Percentiles rank a stretch among this genome's conserved stretches.
Evolutionary conservation across 2,888 invertebrate species (phyloP).

Genomic region (Philhelius pedissequus): DNA sequence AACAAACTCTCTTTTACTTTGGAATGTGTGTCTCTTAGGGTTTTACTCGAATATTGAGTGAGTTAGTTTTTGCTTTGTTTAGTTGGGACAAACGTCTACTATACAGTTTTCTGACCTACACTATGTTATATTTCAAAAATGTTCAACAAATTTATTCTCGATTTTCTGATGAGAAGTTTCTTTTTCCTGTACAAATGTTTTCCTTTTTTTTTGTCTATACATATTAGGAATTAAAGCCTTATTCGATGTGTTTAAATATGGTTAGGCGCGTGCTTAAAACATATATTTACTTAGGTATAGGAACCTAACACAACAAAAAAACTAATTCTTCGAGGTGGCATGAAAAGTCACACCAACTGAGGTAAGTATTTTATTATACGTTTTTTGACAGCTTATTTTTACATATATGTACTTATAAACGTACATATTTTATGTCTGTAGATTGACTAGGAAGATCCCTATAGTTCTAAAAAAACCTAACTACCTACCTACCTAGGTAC

Average conservation of each 20-base stretch:
- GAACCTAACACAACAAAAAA: not conserved
- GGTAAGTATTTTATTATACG: not conserved
- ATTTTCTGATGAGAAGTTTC: constrained; percentile 30
- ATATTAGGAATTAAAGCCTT: not conserved
- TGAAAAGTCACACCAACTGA: not conserved
- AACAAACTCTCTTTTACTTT: not conserved
- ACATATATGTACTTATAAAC: too few species aligned
- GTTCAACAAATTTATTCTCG: constrained; percentile 53
- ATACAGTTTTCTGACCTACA: constrained; percentile 67
- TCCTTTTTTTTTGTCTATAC: not conserved
- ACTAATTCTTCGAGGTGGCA: not conserved
- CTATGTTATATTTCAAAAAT: constrained; percentile 53
- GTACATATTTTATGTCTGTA: too few species aligned
- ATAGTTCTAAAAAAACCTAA: too few species aligned
- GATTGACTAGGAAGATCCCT: too few species aligned
- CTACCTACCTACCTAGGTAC: too few species aligned
- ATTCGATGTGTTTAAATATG: constrained; percentile 49
- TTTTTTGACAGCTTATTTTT: too few species aligned
- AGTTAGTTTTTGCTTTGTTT: not conserved
- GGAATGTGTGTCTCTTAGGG: not conserved
- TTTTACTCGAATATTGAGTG: constrained; percentile 57
- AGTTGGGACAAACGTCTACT: not conserved
- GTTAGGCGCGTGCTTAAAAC: constrained; percentile 36
- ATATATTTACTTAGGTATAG: not conserved
- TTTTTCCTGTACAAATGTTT: not conserved